These are phyloP conservation scores for Pseudopipra pipra DNA, from an alignment of 2,113 vertebrate genomes.

Conservation along the genomic window DNA sequence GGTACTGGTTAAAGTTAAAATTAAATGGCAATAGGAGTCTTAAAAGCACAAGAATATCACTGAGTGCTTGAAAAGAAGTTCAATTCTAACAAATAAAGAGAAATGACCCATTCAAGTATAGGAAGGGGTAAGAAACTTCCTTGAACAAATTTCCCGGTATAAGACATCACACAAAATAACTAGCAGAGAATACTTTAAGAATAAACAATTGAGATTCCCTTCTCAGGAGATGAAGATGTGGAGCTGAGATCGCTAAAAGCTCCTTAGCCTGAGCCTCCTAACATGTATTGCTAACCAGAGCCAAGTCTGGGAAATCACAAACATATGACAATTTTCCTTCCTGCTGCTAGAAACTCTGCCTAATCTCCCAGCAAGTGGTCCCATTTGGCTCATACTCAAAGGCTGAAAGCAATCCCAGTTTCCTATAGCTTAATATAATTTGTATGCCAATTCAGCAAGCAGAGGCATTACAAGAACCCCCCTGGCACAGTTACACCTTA, in stretches of 20 bases:
- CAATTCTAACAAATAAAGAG: not conserved
- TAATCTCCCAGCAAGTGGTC: conserved; percentile 52
- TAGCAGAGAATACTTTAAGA: not conserved
- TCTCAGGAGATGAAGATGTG: not conserved
- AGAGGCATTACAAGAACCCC: conserved; percentile 19
- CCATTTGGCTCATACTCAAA: conserved; percentile 36
- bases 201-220: not conserved
- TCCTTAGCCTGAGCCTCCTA: not conserved
- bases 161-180: not conserved
- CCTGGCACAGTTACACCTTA: conserved; percentile 20
- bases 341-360: conserved; percentile 52
- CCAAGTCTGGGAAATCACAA: conserved; percentile 50
- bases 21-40: not conserved
- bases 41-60: not conserved
- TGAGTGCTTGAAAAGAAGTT: not conserved
- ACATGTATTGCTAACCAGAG: not conserved
- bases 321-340: conserved; percentile 62
- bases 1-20: not conserved
- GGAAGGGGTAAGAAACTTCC: not conserved
- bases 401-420: conserved; percentile 42
- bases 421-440: conserved; percentile 51
- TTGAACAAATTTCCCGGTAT: not conserved
- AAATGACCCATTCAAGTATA: not conserved
- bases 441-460: conserved; percentile 31
- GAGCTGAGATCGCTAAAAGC: not conserved